Evolutionary conservation across 2,888 invertebrate genomes (phyloP).

Genomic region (Nemapogon koenigi): DNA sequence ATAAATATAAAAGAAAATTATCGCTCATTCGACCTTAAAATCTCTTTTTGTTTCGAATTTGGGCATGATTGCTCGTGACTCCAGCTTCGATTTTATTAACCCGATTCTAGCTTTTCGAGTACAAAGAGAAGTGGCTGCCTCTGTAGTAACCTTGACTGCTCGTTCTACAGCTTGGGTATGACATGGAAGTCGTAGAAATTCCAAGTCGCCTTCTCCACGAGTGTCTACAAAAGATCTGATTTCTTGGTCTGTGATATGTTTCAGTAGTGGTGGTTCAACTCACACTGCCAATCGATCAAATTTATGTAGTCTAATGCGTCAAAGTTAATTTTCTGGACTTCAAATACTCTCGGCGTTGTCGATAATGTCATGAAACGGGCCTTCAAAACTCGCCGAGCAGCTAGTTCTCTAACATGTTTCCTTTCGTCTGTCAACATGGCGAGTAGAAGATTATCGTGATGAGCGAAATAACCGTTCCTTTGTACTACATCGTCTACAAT

Average conservation of each 20-base stretch:
- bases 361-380: too few relatives aligned
- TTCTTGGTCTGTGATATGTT: neutral
- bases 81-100: neutral
- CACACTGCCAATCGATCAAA: neutral
- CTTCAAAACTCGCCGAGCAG: constrained; percentile 3
- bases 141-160: too few relatives aligned
- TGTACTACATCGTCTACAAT: constrained; percentile 1
- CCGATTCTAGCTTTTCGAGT: neutral
- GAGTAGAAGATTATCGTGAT: too few relatives aligned
- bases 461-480: constrained; percentile 2
- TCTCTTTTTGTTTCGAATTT: too few relatives aligned
- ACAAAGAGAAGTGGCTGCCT: neutral
- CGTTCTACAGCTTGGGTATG: too few relatives aligned
- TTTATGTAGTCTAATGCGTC: neutral
- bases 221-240: neutral
- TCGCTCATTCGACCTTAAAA: too few relatives aligned
- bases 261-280: neutral
- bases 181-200: constrained; percentile 1
- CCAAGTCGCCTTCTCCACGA: constrained; percentile 1
- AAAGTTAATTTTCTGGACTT: neutral
- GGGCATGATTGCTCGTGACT: neutral
- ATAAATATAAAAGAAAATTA: too few relatives aligned
- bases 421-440: constrained; percentile 6
- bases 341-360: too few relatives aligned
- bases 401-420: constrained; percentile 7